Conservation (phyloP, 2,797 vertebrate species). For the Cryptoblepharus egeriae region DNA sequence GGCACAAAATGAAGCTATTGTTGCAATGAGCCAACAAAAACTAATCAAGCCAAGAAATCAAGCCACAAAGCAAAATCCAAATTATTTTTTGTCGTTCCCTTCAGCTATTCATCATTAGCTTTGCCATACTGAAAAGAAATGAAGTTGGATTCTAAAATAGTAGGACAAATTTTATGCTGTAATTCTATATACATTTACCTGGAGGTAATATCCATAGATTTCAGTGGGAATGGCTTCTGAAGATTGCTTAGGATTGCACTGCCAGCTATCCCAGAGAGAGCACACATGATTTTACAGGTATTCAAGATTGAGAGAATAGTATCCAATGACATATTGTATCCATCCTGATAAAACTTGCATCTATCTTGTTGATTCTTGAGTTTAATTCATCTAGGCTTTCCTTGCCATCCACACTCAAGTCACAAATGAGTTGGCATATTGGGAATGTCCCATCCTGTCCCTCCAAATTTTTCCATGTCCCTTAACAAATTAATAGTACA, state of each 20-base stretch:
- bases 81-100: too few species aligned
- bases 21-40: too few species aligned
- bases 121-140: background rate
- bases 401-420: background rate
- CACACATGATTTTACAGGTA: background rate
- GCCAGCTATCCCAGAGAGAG: background rate
- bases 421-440: conserved; percentile 2
- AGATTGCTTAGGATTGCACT: too few species aligned
- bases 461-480: background rate
- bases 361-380: background rate
- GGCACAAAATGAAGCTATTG: too few species aligned
- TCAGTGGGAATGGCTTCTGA: too few species aligned
- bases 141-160: background rate
- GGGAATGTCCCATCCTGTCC: background rate
- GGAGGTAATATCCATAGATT: too few species aligned
- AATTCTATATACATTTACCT: too few species aligned
- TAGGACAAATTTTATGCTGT: too few species aligned
- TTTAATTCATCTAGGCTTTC: conserved; percentile 29
- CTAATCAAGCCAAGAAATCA: too few species aligned
- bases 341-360: background rate
- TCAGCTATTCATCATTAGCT: too few species aligned
- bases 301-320: background rate
- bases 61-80: too few species aligned
- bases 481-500: conserved; percentile 30
- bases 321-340: background rate